Evolutionary conservation across 2,113 vertebrate species (phyloP), one percentile per base, ranked within the genome.

Genomic region (Bubo scandiacus): DNA sequence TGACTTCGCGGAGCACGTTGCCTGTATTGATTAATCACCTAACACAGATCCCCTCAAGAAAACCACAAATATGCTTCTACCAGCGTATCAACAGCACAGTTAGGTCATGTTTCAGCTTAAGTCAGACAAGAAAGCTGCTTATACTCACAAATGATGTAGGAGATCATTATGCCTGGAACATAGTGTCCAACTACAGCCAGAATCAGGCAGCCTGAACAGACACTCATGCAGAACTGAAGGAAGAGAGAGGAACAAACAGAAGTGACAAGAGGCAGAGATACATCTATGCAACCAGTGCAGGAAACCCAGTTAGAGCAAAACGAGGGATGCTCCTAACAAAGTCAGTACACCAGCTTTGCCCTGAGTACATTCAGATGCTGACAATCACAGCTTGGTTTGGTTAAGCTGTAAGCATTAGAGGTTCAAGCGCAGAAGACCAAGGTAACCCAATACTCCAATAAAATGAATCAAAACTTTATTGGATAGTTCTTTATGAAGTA

Each of bases 161-260:
- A 99, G 97, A 99, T 99, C 99, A 99, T 99, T 96, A 99, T 99
- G 97, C 99, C 99, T 22, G 99, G 99, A 95, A 99, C 98, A 96
- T 99, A 99, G 98, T 99, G 99, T 94, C 99, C 99, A 77, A 99
- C 98, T 62, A 98, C 94, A 57, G 98, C 98, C 84, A 99, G 96
- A 30, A 98, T 97, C 66, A 98, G 98, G 94, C 99, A 99, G 96
- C 99, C 98, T 25, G 98, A 98, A 97, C 99, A 99, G 96, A 98
- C 98, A 97, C 99, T 98, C 78, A 97, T 98, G 93, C 99, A 99
- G 98, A 99, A 99, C 99, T 99, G 98, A 86, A 93, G 83, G 82
- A 92, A 97, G 43, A 98, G 87, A 97, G 71, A 96, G 90, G 80
- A 83, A 92, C 49, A 96, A 95, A 96, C 21, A 92, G 81, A 90